Evolutionary conservation across 1,140 invertebrate genomes (phyloP).

Genomic region (Belonocnema kinseyi): DNA sequence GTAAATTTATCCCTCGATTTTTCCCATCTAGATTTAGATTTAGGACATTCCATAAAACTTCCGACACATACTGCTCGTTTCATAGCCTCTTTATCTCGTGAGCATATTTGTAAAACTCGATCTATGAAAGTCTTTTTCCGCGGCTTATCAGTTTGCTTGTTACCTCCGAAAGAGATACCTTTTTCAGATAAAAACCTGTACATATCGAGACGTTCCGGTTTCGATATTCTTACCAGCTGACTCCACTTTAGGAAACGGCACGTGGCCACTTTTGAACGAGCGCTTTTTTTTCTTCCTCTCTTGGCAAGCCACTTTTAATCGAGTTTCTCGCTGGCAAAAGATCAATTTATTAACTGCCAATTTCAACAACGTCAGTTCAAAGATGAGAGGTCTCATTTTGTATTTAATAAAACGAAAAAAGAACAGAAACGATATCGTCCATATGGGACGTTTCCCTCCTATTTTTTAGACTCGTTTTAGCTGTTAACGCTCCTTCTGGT

Average conservation of each 20-base stretch:
- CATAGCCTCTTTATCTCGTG: not conserved
- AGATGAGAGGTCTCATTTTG: too few species aligned
- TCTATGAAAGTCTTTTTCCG: not conserved
- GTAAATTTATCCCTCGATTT: too few species aligned
- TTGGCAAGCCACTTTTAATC: conserved; percentile 2
- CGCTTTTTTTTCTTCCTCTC: not conserved
- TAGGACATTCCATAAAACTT: not conserved
- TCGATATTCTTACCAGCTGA: conserved; percentile 54
- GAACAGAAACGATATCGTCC: not conserved
- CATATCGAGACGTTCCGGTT: conserved; percentile 11
- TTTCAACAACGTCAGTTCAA: not conserved
- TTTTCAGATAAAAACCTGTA: conserved; percentile 55
- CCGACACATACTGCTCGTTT: not conserved
- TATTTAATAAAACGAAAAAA: not conserved
- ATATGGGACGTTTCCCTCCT: not conserved
- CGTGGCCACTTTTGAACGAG: conserved; percentile 46
- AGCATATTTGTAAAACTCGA: not conserved
- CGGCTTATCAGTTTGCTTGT: not conserved
- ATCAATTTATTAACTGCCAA: conserved; percentile 5
- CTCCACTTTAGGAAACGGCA: conserved; percentile 45
- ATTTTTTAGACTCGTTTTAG: not conserved
- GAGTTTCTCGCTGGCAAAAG: not conserved
- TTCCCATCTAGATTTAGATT: too few species aligned
- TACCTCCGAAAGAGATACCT: not conserved
- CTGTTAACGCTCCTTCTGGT: not conserved